Evolutionary conservation across 1,140 invertebrate species (phyloP), one percentile per base, ranked within the genome.

Genomic region (Ericerus pela): DNA sequence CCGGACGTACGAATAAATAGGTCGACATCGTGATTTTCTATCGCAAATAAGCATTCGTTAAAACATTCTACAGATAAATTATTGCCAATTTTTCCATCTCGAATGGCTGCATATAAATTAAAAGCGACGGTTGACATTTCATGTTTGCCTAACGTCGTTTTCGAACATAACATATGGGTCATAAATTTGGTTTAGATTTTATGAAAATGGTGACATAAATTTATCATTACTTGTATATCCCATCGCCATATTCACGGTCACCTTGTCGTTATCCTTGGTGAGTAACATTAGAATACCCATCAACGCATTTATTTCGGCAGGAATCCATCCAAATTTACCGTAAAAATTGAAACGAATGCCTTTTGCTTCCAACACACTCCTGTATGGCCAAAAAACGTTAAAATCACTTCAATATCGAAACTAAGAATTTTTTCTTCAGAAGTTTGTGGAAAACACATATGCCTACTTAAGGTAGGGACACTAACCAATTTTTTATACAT

Each of bases 401-500:
- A 33, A 33, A 33, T 33, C n/a, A 33, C n/a, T 33, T 33, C 30
- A 8, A 33, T 33, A 33, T 33, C n/a, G n/a, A n/a, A n/a, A n/a
- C n/a, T n/a, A n/a, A n/a, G n/a, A n/a, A n/a, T 10, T 33, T 33
- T 33, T 33, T n/a, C 30, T 8, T n/a, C 30, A 33, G n/a, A 33
- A 33, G 30, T 33, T 10, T 33, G 30, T n/a, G 8, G 30, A n/a
- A 33, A 10, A 33, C 30, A 8, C n/a, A 33, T 33, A 10, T 33
- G 8, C 8, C 30, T 33, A 33, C 30, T 33, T 33, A 33, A 33
- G 8, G 30, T 33, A 33, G 8, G 8, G 30, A n/a, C n/a, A n/a
- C n/a, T 47, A 24, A 47, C 41, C 41, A 47, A 47, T 47, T 47
- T 24, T 24, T 47, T 18, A 47, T 47, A 22, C 41, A 47, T 24